Conservation (phyloP, 2,888 invertebrate species). For the Eumacrocentrus americanus region DNA sequence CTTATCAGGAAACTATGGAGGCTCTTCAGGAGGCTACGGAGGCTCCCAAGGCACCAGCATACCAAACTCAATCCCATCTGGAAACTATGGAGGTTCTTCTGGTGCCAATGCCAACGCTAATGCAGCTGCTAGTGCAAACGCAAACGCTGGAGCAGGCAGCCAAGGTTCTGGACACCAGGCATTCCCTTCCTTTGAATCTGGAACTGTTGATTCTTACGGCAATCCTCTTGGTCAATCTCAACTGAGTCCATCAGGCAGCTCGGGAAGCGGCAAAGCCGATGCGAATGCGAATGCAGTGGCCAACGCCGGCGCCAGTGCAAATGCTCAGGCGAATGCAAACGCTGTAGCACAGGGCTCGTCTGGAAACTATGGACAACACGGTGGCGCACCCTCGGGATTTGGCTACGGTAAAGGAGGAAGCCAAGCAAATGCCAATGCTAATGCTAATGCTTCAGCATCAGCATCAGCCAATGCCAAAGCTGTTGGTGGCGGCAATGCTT, state of each 20-base stretch:
- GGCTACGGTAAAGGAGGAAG: conserved; percentile 4
- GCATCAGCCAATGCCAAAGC: conserved; percentile 39
- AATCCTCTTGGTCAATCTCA: conserved; percentile 12
- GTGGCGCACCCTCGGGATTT: conserved; percentile 20
- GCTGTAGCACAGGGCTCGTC: conserved; percentile 19
- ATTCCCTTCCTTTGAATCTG: conserved; percentile 1
- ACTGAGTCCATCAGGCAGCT: no score
- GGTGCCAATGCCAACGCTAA: conserved; percentile 19
- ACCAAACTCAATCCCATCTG: no score
- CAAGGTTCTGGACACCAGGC: conserved; percentile 1
- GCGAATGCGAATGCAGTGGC: conserved; percentile 24
- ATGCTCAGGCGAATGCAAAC: conserved; percentile 25
- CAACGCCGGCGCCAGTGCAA: conserved; percentile 22
- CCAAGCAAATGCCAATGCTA: conserved; percentile 23
- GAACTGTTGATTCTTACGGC: conserved; percentile 2
- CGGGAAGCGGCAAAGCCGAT: conserved; percentile 25
- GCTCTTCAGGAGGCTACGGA: neutral
- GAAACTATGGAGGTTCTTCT: neutral
- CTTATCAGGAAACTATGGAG: neutral
- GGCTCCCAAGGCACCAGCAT: no score
- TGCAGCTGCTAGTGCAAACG: conserved; percentile 14
- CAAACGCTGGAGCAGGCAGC: conserved; percentile 25
- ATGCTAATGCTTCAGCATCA: conserved; percentile 28
- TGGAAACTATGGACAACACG: conserved; percentile 20
- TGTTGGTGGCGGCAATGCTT: conserved; percentile 29